Conservation (phyloP, 2,888 invertebrate species). For the Phoronis australis region DNA sequence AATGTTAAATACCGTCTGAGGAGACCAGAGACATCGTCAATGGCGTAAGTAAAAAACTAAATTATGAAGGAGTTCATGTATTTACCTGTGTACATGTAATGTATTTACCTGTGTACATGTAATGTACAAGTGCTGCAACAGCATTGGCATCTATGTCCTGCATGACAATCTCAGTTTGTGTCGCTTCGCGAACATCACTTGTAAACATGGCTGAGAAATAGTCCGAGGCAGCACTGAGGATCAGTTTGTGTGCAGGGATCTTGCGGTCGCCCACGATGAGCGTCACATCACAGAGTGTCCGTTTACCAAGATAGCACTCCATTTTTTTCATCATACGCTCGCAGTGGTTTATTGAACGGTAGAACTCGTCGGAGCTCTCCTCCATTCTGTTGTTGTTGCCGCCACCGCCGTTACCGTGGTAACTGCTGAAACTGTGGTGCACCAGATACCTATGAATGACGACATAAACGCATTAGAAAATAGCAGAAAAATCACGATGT, state of each 20-base stretch:
- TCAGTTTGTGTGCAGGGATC: constrained; percentile 78
- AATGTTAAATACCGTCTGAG: too few relatives aligned
- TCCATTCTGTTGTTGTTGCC: constrained; percentile 25
- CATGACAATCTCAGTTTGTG: constrained; percentile 75
- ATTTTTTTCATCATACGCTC: constrained; percentile 75
- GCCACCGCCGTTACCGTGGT: constrained; percentile 9
- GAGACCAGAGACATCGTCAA: too few relatives aligned
- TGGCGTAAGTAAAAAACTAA: not conserved
- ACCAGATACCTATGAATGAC: constrained; percentile 47
- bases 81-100: constrained; percentile 83
- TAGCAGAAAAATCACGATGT: too few relatives aligned
- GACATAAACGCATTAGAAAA: too few relatives aligned
- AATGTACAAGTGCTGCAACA: constrained; percentile 75
- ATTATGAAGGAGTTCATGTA: not conserved
- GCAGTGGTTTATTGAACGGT: constrained; percentile 63
- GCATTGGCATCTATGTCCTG: constrained; percentile 82
- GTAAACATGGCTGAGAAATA: constrained; percentile 97
- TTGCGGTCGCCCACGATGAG: constrained; percentile 69
- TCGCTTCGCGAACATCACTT: constrained; percentile 76
- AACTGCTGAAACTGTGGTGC: constrained; percentile 39
- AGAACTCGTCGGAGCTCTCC: constrained; percentile 34
- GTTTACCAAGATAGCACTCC: constrained; percentile 73
- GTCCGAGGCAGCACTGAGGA: constrained; percentile 85
- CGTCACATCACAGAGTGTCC: constrained; percentile 81
- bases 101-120: constrained; percentile 79